These are phyloP conservation scores for Caenorhabditis sulstoni DNA, from an alignment of 2,888 invertebrate species.

Conservation along the genomic window DNA sequence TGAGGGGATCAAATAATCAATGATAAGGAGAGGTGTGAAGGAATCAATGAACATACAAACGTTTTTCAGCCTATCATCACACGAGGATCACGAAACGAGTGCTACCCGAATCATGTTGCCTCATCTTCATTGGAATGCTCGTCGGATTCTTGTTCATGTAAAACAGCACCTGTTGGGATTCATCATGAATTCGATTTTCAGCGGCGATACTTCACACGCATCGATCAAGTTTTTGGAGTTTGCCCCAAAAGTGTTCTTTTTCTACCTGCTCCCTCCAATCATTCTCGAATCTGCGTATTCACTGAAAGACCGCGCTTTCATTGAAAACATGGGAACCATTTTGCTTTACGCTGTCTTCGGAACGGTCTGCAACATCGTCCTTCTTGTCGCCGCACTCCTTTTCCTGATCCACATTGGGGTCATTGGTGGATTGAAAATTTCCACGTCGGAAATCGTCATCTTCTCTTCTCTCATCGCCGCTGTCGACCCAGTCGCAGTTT, in stretches of 20 bases:
- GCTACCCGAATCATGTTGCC: slow-evolving; percentile 81
- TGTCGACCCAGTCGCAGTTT: slow-evolving; percentile 84
- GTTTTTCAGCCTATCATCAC: slow-evolving; percentile 74
- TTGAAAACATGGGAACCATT: slow-evolving; percentile 83
- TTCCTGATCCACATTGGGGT: slow-evolving; percentile 65
- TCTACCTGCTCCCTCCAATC: slow-evolving; percentile 83
- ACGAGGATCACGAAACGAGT: slow-evolving; percentile 64
- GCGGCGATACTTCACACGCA: slow-evolving; percentile 65
- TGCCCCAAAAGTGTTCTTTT: slow-evolving; percentile 82
- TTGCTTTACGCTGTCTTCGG: slow-evolving; percentile 82
- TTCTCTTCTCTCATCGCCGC: slow-evolving; percentile 84
- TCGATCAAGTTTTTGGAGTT: slow-evolving; percentile 80
- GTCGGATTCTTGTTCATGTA: slow-evolving; percentile 82
- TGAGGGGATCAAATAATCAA: slow-evolving; percentile 43
- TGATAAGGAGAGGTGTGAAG: slow-evolving; percentile 15
- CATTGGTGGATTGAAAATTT: slow-evolving; percentile 70
- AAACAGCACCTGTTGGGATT: slow-evolving; percentile 56
- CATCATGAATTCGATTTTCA: slow-evolving; percentile 41
- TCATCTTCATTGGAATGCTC: slow-evolving; percentile 82
- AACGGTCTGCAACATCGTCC: slow-evolving; percentile 80
- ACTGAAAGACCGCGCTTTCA: slow-evolving; percentile 83
- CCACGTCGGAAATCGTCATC: slow-evolving; percentile 80
- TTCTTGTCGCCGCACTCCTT: slow-evolving; percentile 74
- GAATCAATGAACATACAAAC: neutral
- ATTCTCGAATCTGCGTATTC: slow-evolving; percentile 84